Evolutionary conservation across 2,797 vertebrate species (phyloP), one percentile per base, ranked within the genome.

Genomic region (Dendrocincla tyrannina): DNA sequence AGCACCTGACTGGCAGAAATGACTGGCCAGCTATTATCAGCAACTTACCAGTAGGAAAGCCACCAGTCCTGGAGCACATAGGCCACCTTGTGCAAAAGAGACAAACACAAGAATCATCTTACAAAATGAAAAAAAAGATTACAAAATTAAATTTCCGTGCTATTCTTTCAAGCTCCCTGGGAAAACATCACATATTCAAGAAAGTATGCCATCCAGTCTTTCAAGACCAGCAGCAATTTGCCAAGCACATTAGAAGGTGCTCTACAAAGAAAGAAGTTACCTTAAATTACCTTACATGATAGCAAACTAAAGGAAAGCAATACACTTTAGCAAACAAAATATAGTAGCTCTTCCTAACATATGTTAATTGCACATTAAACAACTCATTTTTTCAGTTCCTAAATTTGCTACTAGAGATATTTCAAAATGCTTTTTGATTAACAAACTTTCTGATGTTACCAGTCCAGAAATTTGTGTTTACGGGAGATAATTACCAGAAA

Each of bases 41-140:
- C 52, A 89, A 97, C 98, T 98, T 94, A 99, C 99, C 99, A 99
- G 93, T 99, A 98, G 15, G 99, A 99, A 95, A 99, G 98, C 99
- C 99, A 99, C 99, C 99, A 99, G 94, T 99, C 99, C 91, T 99
- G 99, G 72, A 99, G 94, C 73, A 99, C 96, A 82, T 98, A 99
- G 11, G 98, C 80, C 24, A 97, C 96, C 99, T 99, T 87, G 9
- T 95, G 77, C 41, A 96, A 76, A 70, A 92, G 80, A 91, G 39
- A 68, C 9, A 95, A 91, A 96, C 16, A 95, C 2, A 90, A 95
- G 30, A 94, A 93, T 80, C 46, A 82, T 81, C 56, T 93, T 73
- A 92, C 53, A 91, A 95, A 92, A 91, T 75, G 17, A 4, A 81
- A 81, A 80, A 88, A 88, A 60, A 37, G 69, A 67, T 64, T 7